Base-by-base conservation (phyloP, 2,797 vertebrate genomes). In the Syngnathus acus region DNA sequence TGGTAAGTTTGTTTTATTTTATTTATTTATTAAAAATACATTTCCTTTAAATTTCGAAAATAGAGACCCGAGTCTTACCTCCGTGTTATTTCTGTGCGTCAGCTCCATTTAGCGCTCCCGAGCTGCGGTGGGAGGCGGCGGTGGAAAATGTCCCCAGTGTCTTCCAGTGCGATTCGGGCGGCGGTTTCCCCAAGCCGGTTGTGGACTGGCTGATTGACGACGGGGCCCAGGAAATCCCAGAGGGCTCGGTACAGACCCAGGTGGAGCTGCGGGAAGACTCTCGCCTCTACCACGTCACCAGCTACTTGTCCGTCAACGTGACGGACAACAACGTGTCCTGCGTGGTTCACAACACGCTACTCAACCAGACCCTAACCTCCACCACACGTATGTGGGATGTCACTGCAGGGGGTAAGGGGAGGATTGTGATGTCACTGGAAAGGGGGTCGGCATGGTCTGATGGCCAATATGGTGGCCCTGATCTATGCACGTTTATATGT, bases 161-260 rank as follows among this genome's bases (percentile, higher is more conserved):
- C 73, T 86, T 88, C 80, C 1, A 65, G 40, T 92, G 89, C 63
- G 83, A 72, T 9, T 82, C 87, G 38, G 66, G 55, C 4, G 88
- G 87, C 0, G 90, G 89, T 0, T 91, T 80, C 42, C 89, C 91
- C 7, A 23, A 73, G 51, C 88, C 89, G 4, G 48, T 21, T 0
- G 75, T 91, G 1, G 67, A 68, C 73, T 92, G 90, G 91, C 66
- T 88, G 65, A 82, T 91, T 64, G 78, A 89, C 58, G 11, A 79
- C 55, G 11, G 78, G 58, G 76, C 68, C 0, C 66, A 78, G 21
- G 39, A 53, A 48, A 84, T 78, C 11, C 78, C 82, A 0, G 3
- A 71, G 5, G 82, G 69, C 55, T 76, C 86, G 0, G 82, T 90
- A 32, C 67, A 9, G 45, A 89, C 88, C n/a, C 19, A 37, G 47